A percentile compares a stretch with the other conserved stretches of the same genome.
Conservation (phyloP, 1,140 invertebrate species). For the Drosophila neocordata region DNA sequence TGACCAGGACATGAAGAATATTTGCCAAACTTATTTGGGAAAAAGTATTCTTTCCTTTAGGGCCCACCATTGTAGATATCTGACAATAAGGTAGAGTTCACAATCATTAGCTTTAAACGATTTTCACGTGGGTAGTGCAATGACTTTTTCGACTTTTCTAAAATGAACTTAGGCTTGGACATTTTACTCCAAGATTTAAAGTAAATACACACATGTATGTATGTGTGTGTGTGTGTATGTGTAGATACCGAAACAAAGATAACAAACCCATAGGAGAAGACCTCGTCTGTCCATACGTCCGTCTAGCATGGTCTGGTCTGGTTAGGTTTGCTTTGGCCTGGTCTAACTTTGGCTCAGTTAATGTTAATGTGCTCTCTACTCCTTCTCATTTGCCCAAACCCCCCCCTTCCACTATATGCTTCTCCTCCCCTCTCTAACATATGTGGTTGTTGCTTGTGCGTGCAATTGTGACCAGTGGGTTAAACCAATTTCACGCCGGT, state of each 20-base stretch:
- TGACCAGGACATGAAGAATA: too few relatives aligned
- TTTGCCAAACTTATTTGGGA: too few relatives aligned
- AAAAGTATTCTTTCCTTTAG: too few relatives aligned
- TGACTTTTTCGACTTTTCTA: constrained; percentile 64
- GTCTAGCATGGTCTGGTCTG: constrained; percentile 33
- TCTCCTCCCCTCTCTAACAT: neutral
- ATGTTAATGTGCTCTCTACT: constrained; percentile 77
- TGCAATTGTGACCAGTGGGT: constrained; percentile 81
- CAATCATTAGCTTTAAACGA: constrained; percentile 11
- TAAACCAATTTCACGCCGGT: constrained; percentile 82
- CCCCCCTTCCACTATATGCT: neutral
- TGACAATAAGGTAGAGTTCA: neutral
- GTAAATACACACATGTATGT: constrained; percentile 35
- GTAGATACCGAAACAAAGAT: constrained; percentile 74
- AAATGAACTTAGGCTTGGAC: constrained; percentile 66
- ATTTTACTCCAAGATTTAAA: constrained; percentile 29
- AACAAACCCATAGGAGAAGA: constrained; percentile 32
- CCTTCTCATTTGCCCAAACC: constrained; percentile 29
- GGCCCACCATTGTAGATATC: too few relatives aligned
- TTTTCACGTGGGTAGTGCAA: constrained; percentile 56
- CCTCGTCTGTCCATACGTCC: constrained; percentile 13
- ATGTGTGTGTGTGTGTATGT: constrained; percentile 6
- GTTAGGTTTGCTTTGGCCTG: neutral
- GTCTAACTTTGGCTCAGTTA: constrained; percentile 74
- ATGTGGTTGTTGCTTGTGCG: constrained; percentile 47